Evolutionary conservation across 1,140 invertebrate genomes (phyloP).

Genomic region (Calliphora vicina): DNA sequence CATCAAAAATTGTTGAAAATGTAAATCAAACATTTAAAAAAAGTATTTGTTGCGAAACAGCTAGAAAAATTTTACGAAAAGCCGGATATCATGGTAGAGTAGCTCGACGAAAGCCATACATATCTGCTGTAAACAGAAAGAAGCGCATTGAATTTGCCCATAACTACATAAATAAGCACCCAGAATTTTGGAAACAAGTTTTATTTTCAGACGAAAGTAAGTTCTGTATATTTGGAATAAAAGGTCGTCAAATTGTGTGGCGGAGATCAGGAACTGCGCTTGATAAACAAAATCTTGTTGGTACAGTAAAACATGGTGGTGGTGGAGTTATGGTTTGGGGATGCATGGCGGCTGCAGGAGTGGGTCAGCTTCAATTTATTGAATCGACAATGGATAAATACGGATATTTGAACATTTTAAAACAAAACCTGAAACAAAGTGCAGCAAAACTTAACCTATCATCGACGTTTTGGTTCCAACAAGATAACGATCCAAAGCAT

Average conservation of each 20-base stretch:
- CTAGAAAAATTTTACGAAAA: constrained; percentile 25
- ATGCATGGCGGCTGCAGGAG: too few species aligned
- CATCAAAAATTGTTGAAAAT: neutral
- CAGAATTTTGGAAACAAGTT: constrained; percentile 41
- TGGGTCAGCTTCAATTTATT: too few species aligned
- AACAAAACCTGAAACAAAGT: constrained; percentile 44
- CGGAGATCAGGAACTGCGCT: constrained; percentile 20
- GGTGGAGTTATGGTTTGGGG: too few species aligned
- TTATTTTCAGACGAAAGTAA: constrained; percentile 50
- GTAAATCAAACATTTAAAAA: neutral
- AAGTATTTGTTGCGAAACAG: constrained; percentile 33
- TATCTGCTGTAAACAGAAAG: constrained; percentile 15
- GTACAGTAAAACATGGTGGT: too few species aligned
- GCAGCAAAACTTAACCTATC: constrained; percentile 42
- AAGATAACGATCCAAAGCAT: constrained; percentile 48
- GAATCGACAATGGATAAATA: too few species aligned
- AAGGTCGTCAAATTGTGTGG: constrained; percentile 36
- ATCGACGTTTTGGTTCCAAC: constrained; percentile 37
- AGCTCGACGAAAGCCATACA: constrained; percentile 28
- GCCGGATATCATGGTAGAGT: constrained; percentile 7
- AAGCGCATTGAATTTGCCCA: constrained; percentile 41
- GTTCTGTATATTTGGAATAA: constrained; percentile 44
- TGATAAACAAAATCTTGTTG: constrained; percentile 17
- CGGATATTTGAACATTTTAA: too few species aligned
- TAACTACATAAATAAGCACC: constrained; percentile 35